phyloP scores from a whole-genome alignment of 2,113 vertebrate genomes.

The Eurystomus gularis region DNA sequence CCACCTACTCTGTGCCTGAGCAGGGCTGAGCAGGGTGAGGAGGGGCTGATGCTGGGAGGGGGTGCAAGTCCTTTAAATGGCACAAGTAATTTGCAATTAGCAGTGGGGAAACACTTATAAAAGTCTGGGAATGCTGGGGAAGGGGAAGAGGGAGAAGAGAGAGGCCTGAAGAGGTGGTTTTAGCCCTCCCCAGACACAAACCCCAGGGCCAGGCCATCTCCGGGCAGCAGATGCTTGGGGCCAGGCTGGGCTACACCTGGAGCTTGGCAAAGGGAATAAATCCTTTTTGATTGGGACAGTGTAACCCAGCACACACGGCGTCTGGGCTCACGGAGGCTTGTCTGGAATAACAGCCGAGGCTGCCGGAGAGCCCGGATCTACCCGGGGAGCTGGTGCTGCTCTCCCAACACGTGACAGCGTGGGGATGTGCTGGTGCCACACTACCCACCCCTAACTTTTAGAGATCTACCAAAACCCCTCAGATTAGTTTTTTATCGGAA shows the following conservation, averaged over 20 bases:
- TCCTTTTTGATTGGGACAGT: background rate
- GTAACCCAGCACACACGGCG: rapidly evolving
- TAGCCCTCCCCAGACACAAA: no score
- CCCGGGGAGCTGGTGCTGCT: background rate
- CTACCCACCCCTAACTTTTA: background rate
- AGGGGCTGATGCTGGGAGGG: background rate
- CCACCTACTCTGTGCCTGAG: background rate
- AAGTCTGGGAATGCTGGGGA: background rate
- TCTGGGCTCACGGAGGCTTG: background rate
- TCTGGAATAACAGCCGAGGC: background rate
- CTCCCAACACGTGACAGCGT: rapidly evolving
- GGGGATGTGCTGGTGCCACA: background rate
- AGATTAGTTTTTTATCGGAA: background rate
- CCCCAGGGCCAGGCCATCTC: background rate
- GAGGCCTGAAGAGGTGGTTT: no score
- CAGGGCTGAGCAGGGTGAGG: background rate
- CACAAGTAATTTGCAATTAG: background rate
- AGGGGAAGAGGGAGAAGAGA: background rate
- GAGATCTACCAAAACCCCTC: background rate
- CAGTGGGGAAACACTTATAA: background rate
- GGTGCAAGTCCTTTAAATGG: rapidly evolving
- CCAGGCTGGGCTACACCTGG: background rate
- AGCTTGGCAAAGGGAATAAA: background rate
- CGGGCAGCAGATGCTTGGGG: background rate
- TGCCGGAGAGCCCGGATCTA: background rate